Conservation (phyloP, 1,140 invertebrate species). For the Phymastichus coffea region DNA sequence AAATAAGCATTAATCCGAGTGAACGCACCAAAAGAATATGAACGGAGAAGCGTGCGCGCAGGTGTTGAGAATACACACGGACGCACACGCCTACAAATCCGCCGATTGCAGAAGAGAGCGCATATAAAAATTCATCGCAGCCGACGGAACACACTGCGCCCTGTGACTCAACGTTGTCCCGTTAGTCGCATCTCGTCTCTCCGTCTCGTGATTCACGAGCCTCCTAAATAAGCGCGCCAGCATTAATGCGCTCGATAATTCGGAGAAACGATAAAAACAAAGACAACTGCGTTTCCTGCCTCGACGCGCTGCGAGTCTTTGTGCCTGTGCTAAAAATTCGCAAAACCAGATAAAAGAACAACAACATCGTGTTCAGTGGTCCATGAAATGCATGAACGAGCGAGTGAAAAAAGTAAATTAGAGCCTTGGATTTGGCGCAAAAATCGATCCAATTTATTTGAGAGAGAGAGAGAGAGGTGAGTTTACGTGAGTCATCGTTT, state of each 20-base stretch:
- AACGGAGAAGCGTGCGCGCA: background rate
- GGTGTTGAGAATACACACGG: constrained; percentile 2
- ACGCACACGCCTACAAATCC: background rate
- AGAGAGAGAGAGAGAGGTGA: too few species aligned
- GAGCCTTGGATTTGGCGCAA: constrained; percentile 13
- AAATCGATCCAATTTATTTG: constrained; percentile 24
- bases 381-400: constrained; percentile 20
- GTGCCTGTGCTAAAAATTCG: too few species aligned
- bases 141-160: too few species aligned
- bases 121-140: background rate
- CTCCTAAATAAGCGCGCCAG: background rate
- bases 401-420: constrained; percentile 16
- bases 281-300: too few species aligned
- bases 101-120: too few species aligned
- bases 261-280: background rate
- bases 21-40: too few species aligned
- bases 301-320: too few species aligned
- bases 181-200: constrained; percentile 28
- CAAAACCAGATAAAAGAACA: too few species aligned
- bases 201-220: constrained; percentile 4
- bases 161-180: constrained; percentile 39
- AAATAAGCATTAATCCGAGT: too few species aligned
- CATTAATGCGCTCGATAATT: constrained; percentile 7
- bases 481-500: constrained; percentile 18
- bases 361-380: background rate